These are phyloP conservation scores for Calliopsis andreniformis DNA, from an alignment of 1,140 invertebrate genomes.

Conservation along the genomic window DNA sequence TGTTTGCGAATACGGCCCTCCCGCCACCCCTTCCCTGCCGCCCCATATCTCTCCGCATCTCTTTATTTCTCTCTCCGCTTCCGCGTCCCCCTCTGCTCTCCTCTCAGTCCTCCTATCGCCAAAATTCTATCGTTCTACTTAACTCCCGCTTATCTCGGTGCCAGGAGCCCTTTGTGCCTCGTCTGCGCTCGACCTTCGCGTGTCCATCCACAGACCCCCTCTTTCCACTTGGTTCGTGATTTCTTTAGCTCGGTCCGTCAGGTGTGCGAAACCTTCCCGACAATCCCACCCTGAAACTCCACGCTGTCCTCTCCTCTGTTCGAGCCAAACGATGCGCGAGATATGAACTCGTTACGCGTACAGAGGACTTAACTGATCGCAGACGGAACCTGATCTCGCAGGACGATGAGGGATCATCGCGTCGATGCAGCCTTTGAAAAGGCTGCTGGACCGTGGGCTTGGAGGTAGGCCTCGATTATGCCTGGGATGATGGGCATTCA, in stretches of 20 bases:
- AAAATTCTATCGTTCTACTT: constrained; percentile 22
- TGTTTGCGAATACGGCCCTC: constrained; percentile 79
- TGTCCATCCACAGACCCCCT: constrained; percentile 23
- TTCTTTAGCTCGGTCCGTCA: constrained; percentile 29
- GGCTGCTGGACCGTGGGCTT: background rate
- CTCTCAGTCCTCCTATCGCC: constrained; percentile 36
- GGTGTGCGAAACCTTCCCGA: constrained; percentile 42
- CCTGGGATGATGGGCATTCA: background rate
- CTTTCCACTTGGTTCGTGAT: constrained; percentile 54
- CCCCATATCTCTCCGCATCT: constrained; percentile 26
- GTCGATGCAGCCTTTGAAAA: constrained; percentile 2
- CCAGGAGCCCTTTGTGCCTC: background rate
- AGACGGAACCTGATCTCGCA: constrained; percentile 55
- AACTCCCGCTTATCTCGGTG: constrained; percentile 24
- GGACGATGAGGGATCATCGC: constrained; percentile 36
- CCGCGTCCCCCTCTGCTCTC: constrained; percentile 40
- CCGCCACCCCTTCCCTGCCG: background rate
- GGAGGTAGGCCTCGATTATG: background rate
- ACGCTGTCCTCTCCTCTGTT: constrained; percentile 62
- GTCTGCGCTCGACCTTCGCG: constrained; percentile 2
- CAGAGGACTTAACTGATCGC: constrained; percentile 64
- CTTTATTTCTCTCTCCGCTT: constrained; percentile 58
- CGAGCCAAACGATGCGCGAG: constrained; percentile 76
- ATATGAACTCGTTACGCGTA: constrained; percentile 74
- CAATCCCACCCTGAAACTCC: constrained; percentile 9